Conservation (phyloP, 2,797 vertebrate species). For the Leptatherina wallacei region DNA sequence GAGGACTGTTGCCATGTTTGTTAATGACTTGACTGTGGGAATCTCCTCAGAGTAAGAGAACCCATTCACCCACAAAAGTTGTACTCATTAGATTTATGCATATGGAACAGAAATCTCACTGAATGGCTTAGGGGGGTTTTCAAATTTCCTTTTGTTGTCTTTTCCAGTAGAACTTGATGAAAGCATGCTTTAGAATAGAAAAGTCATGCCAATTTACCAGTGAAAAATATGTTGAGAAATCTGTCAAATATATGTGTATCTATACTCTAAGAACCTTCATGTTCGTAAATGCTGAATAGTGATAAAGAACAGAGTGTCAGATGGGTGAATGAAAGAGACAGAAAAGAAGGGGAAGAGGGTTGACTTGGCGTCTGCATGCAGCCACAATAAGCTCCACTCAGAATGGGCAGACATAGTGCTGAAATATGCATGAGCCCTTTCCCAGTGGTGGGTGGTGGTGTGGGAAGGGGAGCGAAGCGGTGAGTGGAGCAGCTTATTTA, state of each 20-base stretch:
- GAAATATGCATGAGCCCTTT: slow-evolving; percentile 83
- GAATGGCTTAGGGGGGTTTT: slow-evolving; percentile 48
- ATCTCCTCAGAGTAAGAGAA: slow-evolving; percentile 58
- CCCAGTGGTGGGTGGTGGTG: slow-evolving; percentile 49
- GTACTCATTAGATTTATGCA: slow-evolving; percentile 56
- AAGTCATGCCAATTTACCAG: slow-evolving; percentile 4
- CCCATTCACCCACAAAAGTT: slow-evolving; percentile 51
- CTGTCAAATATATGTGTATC: slow-evolving; percentile 23
- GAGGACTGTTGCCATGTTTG: slow-evolving; percentile 55
- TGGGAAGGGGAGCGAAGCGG: slow-evolving; percentile 21
- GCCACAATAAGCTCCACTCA: slow-evolving; percentile 75
- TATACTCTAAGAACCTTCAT: slow-evolving; percentile 20
- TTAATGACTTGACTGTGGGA: slow-evolving; percentile 61
- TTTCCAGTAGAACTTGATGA: slow-evolving; percentile 41
- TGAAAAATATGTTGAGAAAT: slow-evolving; percentile 4
- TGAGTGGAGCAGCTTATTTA: slow-evolving; percentile 69
- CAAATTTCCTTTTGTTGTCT: slow-evolving; percentile 8
- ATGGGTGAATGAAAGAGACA: slow-evolving; percentile 48
- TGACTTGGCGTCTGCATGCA: slow-evolving; percentile 71
- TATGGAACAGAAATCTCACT: slow-evolving; percentile 61
- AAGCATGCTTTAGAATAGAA: slow-evolving; percentile 22
- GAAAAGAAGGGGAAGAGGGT: slow-evolving; percentile 43
- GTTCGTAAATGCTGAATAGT: slow-evolving; percentile 50
- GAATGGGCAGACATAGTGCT: slow-evolving; percentile 72
- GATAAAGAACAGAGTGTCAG: slow-evolving; percentile 42